A percentile compares a stretch with the other conserved stretches of the same genome.
phyloP scores from a whole-genome alignment of 2,797 vertebrate species.

The Orestias chungarensis region DNA sequence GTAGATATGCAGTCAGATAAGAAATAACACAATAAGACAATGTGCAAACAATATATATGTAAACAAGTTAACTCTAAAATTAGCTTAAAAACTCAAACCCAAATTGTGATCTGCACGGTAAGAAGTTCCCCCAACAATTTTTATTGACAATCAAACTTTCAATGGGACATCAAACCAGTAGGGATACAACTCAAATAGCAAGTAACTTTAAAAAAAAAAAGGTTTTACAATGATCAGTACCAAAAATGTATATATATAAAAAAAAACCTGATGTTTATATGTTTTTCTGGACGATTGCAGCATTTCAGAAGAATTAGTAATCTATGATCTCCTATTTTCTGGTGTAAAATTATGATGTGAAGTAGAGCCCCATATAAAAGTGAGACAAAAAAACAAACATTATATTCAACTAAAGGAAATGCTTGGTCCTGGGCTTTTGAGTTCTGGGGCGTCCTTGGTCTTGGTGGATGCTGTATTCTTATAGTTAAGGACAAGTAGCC shows the following conservation, averaged over 20 bases:
- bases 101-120: no score
- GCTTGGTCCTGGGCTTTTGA: no score
- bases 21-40: neutral
- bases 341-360: neutral
- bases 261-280: no score
- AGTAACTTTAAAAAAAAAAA: no score
- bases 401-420: neutral
- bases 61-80: neutral
- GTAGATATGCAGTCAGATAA: neutral
- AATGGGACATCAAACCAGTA: neutral
- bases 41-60: constrained; percentile 1
- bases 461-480: no score
- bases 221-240: neutral
- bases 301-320: neutral
- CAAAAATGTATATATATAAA: neutral
- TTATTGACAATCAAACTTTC: neutral
- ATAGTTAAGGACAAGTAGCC: no score
- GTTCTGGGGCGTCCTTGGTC: no score
- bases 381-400: neutral
- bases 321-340: neutral
- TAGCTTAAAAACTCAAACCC: no score
- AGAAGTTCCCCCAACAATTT: neutral
- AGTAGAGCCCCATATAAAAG: neutral
- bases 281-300: no score
- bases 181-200: neutral